These are phyloP conservation scores for Bradypodion ventrale DNA, from an alignment of 2,797 vertebrate genomes.

Conservation along the genomic window DNA sequence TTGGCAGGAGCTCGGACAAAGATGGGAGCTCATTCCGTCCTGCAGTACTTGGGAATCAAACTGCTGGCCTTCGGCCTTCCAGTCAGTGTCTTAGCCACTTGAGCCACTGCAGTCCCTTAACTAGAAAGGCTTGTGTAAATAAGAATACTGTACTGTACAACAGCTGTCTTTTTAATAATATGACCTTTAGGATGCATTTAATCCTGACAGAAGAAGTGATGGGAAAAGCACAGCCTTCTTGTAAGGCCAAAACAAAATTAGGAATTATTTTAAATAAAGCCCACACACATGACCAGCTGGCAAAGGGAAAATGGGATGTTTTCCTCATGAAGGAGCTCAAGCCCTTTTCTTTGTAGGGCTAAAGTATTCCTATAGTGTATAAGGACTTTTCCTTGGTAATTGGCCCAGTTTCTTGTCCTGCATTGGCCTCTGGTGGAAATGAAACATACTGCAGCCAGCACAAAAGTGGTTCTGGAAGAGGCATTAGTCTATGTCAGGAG, in stretches of 20 bases:
- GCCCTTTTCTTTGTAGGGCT: neutral
- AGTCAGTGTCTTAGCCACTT: too few relatives aligned
- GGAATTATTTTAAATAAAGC: slow-evolving; percentile 54
- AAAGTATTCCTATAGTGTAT: fast-evolving
- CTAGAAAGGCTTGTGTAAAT: neutral
- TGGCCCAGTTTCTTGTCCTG: slow-evolving; percentile 28
- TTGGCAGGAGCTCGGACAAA: too few relatives aligned
- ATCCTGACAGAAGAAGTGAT: slow-evolving; percentile 29
- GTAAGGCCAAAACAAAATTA: slow-evolving; percentile 43
- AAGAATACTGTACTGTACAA: too few relatives aligned
- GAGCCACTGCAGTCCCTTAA: too few relatives aligned
- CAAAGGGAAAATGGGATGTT: slow-evolving; percentile 44
- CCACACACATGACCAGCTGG: slow-evolving; percentile 50
- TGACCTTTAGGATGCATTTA: slow-evolving; percentile 31
- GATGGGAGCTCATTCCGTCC: too few relatives aligned
- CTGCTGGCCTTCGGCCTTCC: too few relatives aligned
- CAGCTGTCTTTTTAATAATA: slow-evolving; percentile 10
- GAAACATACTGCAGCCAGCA: slow-evolving; percentile 28
- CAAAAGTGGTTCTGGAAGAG: neutral
- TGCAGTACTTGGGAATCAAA: too few relatives aligned
- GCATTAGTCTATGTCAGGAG: neutral
- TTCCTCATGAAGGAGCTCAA: slow-evolving; percentile 52
- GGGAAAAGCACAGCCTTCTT: slow-evolving; percentile 15
- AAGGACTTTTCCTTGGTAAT: neutral
- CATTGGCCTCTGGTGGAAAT: slow-evolving; percentile 57